Conservation (phyloP, 2,888 invertebrate genomes). For the Leptura quadrifasciata region DNA sequence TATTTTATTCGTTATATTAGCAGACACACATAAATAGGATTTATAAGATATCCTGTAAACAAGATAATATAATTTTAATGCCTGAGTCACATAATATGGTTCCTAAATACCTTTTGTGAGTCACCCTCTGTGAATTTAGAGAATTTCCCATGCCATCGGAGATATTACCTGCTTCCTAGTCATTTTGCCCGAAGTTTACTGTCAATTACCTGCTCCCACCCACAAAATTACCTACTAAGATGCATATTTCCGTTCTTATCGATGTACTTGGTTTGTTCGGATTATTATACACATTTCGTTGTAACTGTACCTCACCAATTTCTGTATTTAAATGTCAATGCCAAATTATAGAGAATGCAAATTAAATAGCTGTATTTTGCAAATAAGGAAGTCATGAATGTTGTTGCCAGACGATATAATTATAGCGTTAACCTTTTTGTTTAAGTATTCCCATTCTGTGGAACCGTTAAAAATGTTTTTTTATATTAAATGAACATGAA, state of each 20-base stretch:
- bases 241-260: slow-evolving; percentile 34
- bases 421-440: slow-evolving; percentile 12
- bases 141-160: background rate
- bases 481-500: background rate
- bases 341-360: slow-evolving; percentile 36
- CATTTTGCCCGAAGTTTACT: slow-evolving; percentile 23
- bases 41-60: background rate
- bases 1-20: too few relatives aligned
- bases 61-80: background rate
- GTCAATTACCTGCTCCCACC: slow-evolving; percentile 15
- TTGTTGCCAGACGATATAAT: slow-evolving; percentile 9
- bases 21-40: too few relatives aligned
- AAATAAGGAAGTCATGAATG: slow-evolving; percentile 35
- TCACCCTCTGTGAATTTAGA: slow-evolving; percentile 1
- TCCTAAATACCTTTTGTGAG: slow-evolving; percentile 1
- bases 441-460: background rate
- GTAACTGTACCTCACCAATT: slow-evolving; percentile 33
- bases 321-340: slow-evolving; percentile 35
- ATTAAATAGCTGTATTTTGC: slow-evolving; percentile 26
- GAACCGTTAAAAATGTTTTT: background rate
- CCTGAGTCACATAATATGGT: background rate
- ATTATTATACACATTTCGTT: slow-evolving; percentile 30
- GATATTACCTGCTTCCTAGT: slow-evolving; percentile 25
- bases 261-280: slow-evolving; percentile 23
- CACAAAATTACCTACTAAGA: slow-evolving; percentile 33